A percentile compares a stretch with the other conserved stretches of the same genome.
Conservation (phyloP, 2,797 vertebrate genomes). For the Labeo calbasu region DNA sequence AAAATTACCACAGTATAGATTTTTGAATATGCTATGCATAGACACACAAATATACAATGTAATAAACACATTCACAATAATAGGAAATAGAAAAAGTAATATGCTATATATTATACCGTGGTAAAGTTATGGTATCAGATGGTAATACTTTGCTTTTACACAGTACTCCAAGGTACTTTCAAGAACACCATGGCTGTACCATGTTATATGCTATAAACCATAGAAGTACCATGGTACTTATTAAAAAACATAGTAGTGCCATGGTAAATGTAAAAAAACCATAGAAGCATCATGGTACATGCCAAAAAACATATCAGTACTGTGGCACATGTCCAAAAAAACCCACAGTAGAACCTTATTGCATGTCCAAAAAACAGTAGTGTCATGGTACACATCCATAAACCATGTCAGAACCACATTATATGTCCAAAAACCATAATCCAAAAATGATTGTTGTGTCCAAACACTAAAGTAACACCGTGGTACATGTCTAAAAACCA, state of each 20-base stretch:
- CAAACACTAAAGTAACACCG: neutral
- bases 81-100: neutral
- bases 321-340: neutral
- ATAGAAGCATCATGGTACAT: neutral
- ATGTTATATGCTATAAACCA: neutral
- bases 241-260: neutral
- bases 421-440: neutral
- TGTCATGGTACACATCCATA: too few relatives aligned
- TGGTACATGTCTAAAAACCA: neutral
- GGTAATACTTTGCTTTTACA: neutral
- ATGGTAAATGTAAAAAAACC: neutral
- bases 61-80: neutral
- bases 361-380: too few relatives aligned
- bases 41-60: neutral
- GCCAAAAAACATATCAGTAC: neutral
- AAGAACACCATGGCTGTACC: neutral
- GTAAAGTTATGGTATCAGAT: neutral
- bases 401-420: neutral
- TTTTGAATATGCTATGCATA: neutral
- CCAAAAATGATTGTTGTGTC: neutral
- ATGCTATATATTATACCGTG: neutral
- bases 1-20: neutral
- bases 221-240: too few relatives aligned
- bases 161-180: neutral
- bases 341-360: neutral